phyloP scores from a whole-genome alignment of 2,113 vertebrate genomes.

The Mesocricetus auratus region DNA sequence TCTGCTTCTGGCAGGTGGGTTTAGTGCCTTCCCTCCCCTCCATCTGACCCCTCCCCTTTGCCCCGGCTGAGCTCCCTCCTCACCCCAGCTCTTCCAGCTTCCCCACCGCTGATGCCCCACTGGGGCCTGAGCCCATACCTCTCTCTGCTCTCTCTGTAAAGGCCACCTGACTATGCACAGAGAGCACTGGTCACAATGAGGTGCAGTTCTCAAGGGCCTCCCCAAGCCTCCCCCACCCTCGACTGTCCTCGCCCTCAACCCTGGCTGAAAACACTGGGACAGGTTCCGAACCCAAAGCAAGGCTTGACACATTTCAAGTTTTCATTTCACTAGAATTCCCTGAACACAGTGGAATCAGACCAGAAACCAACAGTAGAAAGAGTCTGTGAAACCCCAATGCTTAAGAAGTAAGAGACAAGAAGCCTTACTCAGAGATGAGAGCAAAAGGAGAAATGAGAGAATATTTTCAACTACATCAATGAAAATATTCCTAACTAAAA shows the following conservation, averaged over 20 bases:
- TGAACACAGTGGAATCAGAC: not conserved
- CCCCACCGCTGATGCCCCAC: not conserved
- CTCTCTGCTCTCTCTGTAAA: not conserved
- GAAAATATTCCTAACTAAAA: not conserved
- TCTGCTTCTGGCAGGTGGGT: not conserved
- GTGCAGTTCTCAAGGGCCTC: not conserved
- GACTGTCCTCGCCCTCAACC: accelerated
- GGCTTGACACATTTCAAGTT: not conserved
- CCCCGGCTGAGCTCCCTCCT: not conserved
- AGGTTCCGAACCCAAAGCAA: not conserved
- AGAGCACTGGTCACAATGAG: not conserved
- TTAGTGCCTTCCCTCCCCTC: too few relatives aligned
- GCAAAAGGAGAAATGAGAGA: not conserved
- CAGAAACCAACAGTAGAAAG: not conserved
- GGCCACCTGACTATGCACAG: accelerated
- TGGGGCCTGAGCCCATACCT: not conserved
- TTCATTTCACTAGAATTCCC: not conserved
- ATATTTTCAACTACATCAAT: not conserved
- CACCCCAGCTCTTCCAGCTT: not conserved
- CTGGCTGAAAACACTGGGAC: too few relatives aligned
- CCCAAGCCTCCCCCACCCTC: too few relatives aligned
- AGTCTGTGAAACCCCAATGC: not conserved
- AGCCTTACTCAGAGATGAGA: not conserved
- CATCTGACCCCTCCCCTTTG: not conserved
- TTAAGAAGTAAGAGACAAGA: not conserved